Evolutionary conservation across 2,888 invertebrate species (phyloP).

Genomic region (Clepsis dumicolana): DNA sequence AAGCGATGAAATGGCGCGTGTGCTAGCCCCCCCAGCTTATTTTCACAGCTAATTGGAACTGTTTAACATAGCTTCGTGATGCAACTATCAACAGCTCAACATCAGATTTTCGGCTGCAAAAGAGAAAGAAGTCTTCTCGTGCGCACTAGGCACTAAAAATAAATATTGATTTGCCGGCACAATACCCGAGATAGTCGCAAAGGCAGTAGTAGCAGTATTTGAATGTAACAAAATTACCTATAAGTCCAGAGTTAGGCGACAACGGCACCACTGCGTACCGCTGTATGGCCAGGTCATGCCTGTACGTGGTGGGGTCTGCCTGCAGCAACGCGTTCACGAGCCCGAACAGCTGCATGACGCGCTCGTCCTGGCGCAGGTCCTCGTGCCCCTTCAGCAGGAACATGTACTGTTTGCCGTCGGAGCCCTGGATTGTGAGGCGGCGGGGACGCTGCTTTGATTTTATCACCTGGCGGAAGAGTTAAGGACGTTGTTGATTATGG

Average conservation of each 20-base stretch:
- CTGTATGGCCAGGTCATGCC: conserved; percentile 92
- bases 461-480: conserved; percentile 89
- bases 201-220: too few relatives aligned
- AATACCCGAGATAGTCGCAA: too few relatives aligned
- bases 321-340: conserved; percentile 97
- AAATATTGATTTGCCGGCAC: too few relatives aligned
- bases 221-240: conserved; percentile 71
- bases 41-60: too few relatives aligned
- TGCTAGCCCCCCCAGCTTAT: too few relatives aligned
- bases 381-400: conserved; percentile 99
- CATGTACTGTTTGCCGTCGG: conserved; percentile 99
- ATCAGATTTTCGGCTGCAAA: too few relatives aligned
- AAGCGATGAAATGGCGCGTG: too few relatives aligned
- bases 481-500: too few relatives aligned
- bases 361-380: conserved; percentile 98
- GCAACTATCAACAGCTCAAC: too few relatives aligned
- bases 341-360: conserved; percentile 99
- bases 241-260: conserved; percentile 98
- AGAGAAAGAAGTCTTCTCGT: too few relatives aligned
- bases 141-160: too few relatives aligned
- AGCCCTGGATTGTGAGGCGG: conserved; percentile 96
- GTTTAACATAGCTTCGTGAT: too few relatives aligned
- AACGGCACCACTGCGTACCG: conserved; percentile 99
- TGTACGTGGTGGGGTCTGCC: conserved; percentile 97
- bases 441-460: conserved; percentile 99